Conservation (phyloP, 2,113 vertebrate genomes). For the Mirounga angustirostris region DNA sequence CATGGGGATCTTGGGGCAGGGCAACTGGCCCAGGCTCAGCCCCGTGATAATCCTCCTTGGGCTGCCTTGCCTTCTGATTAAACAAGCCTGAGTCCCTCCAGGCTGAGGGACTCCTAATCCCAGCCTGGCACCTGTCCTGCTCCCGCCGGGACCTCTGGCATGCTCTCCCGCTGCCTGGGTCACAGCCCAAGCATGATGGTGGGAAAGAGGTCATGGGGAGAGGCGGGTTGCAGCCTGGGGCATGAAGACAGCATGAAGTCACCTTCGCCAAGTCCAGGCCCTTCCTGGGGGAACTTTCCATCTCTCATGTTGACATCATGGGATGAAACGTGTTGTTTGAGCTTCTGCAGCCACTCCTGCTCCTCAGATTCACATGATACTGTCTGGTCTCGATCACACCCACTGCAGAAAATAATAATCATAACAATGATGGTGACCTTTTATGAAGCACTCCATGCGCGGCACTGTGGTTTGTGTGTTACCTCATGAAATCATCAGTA, state of each 20-base stretch:
- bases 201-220: background rate
- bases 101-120: background rate
- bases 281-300: background rate
- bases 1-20: background rate
- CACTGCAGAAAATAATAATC: background rate
- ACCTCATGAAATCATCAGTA: background rate
- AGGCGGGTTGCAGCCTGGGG: background rate
- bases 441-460: background rate
- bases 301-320: background rate
- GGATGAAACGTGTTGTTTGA: background rate
- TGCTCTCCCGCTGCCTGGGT: background rate
- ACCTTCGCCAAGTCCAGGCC: background rate
- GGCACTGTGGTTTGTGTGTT: fast-evolving
- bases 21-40: background rate
- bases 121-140: background rate
- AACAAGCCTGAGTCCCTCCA: background rate
- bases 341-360: background rate
- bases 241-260: background rate
- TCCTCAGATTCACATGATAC: too few species aligned
- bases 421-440: fast-evolving
- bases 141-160: background rate
- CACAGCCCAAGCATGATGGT: background rate
- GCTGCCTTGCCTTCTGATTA: too few species aligned
- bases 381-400: too few species aligned
- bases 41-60: background rate